Conservation (phyloP, 2,113 vertebrate genomes). For the Prunella himalayana region DNA sequence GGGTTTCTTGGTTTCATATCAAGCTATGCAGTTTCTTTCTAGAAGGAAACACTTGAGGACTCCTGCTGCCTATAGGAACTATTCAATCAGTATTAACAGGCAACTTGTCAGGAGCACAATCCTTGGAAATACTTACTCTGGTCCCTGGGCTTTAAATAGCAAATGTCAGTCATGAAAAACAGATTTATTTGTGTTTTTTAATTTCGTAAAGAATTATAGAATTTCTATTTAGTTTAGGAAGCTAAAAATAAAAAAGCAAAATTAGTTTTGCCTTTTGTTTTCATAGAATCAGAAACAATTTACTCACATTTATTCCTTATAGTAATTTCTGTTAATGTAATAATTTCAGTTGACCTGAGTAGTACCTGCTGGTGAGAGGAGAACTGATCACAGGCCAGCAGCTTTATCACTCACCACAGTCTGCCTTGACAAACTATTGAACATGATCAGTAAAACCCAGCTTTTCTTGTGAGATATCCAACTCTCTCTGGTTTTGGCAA, state of each 20-base stretch:
- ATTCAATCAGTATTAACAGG: slow-evolving; percentile 43
- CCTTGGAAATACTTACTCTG: slow-evolving; percentile 17
- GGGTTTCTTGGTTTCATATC: background rate
- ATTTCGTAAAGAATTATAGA: background rate
- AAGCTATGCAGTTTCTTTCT: slow-evolving; percentile 9
- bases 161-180: background rate
- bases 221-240: background rate
- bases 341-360: slow-evolving; percentile 52
- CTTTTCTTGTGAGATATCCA: slow-evolving; percentile 42
- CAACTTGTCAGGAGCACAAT: background rate
- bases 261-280: slow-evolving; percentile 39
- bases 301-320: slow-evolving; percentile 8
- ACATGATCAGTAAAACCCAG: slow-evolving; percentile 47
- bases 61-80: slow-evolving; percentile 60
- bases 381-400: slow-evolving; percentile 28
- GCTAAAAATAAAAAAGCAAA: slow-evolving; percentile 31
- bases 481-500: background rate
- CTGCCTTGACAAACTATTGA: slow-evolving; percentile 28
- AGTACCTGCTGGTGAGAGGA: slow-evolving; percentile 56
- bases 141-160: background rate
- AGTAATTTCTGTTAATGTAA: slow-evolving; percentile 31
- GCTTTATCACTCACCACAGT: slow-evolving; percentile 49
- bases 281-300: background rate
- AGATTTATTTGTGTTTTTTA: background rate
- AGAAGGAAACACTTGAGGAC: slow-evolving; percentile 42